phyloP scores from a whole-genome alignment of 1,140 invertebrate genomes.

The Atta cephalotes region DNA sequence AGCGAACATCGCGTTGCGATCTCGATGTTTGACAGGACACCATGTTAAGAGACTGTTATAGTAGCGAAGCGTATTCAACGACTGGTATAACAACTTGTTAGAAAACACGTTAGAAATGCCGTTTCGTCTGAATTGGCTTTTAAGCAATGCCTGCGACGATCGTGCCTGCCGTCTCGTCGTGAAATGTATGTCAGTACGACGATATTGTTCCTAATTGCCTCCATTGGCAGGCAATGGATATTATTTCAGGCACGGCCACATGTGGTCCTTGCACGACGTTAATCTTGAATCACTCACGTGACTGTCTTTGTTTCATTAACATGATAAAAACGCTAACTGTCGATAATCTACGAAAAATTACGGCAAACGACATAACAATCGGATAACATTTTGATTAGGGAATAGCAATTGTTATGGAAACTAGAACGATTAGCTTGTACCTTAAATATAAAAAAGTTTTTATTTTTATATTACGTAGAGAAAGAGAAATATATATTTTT shows the following conservation, averaged over 20 bases:
- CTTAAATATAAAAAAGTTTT: neutral
- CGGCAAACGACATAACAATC: neutral
- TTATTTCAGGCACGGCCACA: slow-evolving; percentile 59
- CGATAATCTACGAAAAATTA: slow-evolving; percentile 15
- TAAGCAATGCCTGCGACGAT: slow-evolving; percentile 17
- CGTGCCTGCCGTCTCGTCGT: slow-evolving; percentile 41
- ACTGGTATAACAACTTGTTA: slow-evolving; percentile 33
- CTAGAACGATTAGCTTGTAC: neutral
- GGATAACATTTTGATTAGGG: neutral
- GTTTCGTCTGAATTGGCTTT: slow-evolving; percentile 32
- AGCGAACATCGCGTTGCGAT: neutral
- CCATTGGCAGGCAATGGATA: slow-evolving; percentile 68
- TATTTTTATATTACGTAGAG: neutral
- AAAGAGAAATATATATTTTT: neutral
- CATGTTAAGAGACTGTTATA: slow-evolving; percentile 7
- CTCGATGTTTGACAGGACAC: neutral
- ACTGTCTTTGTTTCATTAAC: neutral
- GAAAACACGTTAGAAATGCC: slow-evolving; percentile 41
- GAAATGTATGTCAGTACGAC: slow-evolving; percentile 67
- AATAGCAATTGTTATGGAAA: neutral
- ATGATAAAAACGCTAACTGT: slow-evolving; percentile 29
- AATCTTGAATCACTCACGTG: neutral
- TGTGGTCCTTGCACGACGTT: slow-evolving; percentile 5
- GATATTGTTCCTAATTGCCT: slow-evolving; percentile 71
- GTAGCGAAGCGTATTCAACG: neutral